Evolutionary conservation across 37 sponge, comb jelly and placozoan species (phyloP).

Genomic region (Aplysina aerophoba): DNA sequence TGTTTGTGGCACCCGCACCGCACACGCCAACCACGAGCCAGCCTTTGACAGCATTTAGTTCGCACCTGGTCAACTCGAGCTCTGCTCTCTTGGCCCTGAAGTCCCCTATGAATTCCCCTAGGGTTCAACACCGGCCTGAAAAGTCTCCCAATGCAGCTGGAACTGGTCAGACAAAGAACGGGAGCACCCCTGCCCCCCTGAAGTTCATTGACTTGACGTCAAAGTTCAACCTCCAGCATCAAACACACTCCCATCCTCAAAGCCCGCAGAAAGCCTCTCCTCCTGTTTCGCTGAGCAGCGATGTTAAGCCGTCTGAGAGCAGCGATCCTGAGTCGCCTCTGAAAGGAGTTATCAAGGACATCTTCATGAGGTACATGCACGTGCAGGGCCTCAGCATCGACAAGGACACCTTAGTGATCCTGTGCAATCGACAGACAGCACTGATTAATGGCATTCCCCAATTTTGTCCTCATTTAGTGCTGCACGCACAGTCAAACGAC

Average conservation of each 20-base stretch:
- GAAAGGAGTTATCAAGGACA: not conserved
- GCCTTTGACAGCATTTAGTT: not conserved
- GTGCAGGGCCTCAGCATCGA: slow-evolving; percentile 29
- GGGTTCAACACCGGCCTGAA: too few species aligned
- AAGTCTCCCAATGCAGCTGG: not conserved
- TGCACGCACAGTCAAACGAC: not conserved
- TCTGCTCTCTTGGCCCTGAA: not conserved
- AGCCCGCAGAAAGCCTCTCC: not conserved
- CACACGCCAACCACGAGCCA: not conserved
- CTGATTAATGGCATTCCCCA: slow-evolving; percentile 1
- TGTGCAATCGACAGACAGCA: slow-evolving; percentile 5
- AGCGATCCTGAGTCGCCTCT: not conserved
- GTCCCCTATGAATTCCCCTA: not conserved
- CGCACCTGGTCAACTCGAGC: not conserved
- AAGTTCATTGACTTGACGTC: slow-evolving; percentile 26
- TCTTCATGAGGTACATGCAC: slow-evolving; percentile 7
- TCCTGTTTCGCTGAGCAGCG: too few species aligned
- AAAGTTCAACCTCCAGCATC: slow-evolving; percentile 13
- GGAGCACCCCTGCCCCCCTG: not conserved
- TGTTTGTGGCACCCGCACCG: slow-evolving; percentile 24
- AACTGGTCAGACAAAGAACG: not conserved
- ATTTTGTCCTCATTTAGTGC: not conserved
- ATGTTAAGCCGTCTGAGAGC: too few species aligned
- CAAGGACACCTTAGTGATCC: slow-evolving; percentile 4
- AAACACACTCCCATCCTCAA: not conserved